Base-by-base conservation (phyloP, 2,888 invertebrate species). In the Pyrrhosoma nymphula region DNA sequence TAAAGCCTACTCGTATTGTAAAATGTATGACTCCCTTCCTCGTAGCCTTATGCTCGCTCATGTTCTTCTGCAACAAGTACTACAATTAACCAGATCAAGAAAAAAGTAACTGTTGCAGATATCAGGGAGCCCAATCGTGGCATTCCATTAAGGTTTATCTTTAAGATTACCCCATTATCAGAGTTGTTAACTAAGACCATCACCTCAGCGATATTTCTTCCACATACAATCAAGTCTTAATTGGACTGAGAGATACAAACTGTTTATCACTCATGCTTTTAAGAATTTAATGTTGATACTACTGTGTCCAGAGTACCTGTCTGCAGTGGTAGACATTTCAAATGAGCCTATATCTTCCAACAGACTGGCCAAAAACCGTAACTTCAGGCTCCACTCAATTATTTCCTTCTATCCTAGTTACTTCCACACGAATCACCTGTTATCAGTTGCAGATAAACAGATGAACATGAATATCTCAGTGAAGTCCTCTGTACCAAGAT, bases 1-100 rank as follows among this genome's bases (percentile, higher is more conserved):
- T 97, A 96, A 96, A 95, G 95, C 88, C 95, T 95, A 95, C 95
- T 89, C 69, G 56, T 95, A 95, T 95, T 89, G 88, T 89, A 89
- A 95, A 95, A 88, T 88, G 95, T 89, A 89, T 75, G 56, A 55
- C 88, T 90, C 89, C 95, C 93, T 93, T 69, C 39, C 69, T 89
- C 16, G 35, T 23, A 88, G 56, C 95, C 88, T 95, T 82, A 56
- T 95, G 55, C 60, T 90, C 63, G 56, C 82, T 56, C 75, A 47
- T n/a, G 47, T 75, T 47, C 47, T 47, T 26, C 69, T n/a, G 93
- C 47, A 93, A 93, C 63, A 16, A n/a, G 26, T 69, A 69, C 47
- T 69, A 69, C 93, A 75, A 69, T 75, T 23, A 63, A 63, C 26
- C 60, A 90, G 35, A 63, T 30, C 23, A 23, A 93, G 82, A 47